phyloP scores from a whole-genome alignment of 2,888 invertebrate genomes.

The Machimus rusticus region DNA sequence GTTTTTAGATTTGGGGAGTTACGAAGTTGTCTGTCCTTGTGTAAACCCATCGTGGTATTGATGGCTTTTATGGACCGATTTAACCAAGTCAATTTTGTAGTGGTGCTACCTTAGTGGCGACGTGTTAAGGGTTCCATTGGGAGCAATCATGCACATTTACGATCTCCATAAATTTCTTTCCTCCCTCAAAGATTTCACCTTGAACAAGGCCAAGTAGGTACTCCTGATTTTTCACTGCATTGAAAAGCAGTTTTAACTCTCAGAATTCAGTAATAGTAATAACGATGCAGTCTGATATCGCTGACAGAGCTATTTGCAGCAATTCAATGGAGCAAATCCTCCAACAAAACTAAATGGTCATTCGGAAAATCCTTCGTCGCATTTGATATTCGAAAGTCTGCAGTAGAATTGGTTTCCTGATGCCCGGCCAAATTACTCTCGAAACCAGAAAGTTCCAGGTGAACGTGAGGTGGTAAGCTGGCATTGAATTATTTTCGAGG shows the following conservation, averaged over 20 bases:
- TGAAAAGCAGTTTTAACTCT: background rate
- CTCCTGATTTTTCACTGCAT: background rate
- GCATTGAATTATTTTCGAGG: background rate
- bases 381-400: background rate
- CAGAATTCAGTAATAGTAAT: background rate
- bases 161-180: background rate
- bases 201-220: background rate
- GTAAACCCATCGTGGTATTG: background rate
- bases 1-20: background rate
- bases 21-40: background rate
- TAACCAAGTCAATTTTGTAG: background rate
- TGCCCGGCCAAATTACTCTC: background rate
- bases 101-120: background rate
- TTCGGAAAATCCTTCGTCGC: background rate
- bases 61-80: background rate
- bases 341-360: background rate
- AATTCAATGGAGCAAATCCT: background rate
- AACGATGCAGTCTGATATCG: background rate
- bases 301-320: background rate
- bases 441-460: background rate
- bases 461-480: background rate
- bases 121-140: background rate
- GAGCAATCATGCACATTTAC: background rate
- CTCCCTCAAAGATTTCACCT: background rate
- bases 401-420: background rate